Percentiles rank a stretch among this genome's conserved stretches.
Conservation (phyloP, 2,113 vertebrate species). For the Mola mola region DNA sequence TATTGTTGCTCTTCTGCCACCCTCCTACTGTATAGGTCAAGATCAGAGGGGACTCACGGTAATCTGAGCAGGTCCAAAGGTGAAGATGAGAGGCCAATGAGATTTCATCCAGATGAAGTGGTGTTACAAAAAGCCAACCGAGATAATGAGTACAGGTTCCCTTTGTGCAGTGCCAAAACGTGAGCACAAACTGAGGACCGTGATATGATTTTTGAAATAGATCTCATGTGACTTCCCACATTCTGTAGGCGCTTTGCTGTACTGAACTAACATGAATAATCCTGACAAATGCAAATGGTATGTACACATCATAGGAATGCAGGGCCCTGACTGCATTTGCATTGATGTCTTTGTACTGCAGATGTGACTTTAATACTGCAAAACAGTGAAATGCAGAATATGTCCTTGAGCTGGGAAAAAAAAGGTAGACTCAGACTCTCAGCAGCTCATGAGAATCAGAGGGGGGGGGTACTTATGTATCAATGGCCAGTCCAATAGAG, state of each 20-base stretch:
- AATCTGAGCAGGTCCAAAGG: slow-evolving; percentile 48
- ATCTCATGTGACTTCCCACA: slow-evolving; percentile 19
- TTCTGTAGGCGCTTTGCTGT: slow-evolving; percentile 1
- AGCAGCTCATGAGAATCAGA: slow-evolving; percentile 4
- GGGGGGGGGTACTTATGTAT: slow-evolving; percentile 43
- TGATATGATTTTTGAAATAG: slow-evolving; percentile 26
- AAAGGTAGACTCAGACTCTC: slow-evolving; percentile 3
- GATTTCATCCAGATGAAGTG: slow-evolving; percentile 46
- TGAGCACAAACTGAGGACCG: background rate
- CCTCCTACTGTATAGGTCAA: slow-evolving; percentile 47
- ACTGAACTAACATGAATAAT: slow-evolving; percentile 27
- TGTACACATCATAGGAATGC: slow-evolving; percentile 27
- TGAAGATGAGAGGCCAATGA: slow-evolving; percentile 17
- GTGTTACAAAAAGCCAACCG: slow-evolving; percentile 21
- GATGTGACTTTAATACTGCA: slow-evolving; percentile 36
- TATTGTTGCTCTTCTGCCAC: slow-evolving; percentile 54
- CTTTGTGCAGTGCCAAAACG: too few relatives aligned
- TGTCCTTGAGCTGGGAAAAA: slow-evolving; percentile 53
- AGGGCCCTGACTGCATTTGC: slow-evolving; percentile 7
- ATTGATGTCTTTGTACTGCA: slow-evolving; percentile 22
- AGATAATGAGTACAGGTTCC: slow-evolving; percentile 14
- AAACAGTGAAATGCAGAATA: slow-evolving; percentile 11
- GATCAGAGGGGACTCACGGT: slow-evolving; percentile 43
- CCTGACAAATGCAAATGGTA: slow-evolving; percentile 19
- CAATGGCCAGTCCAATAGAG: slow-evolving; percentile 46